These are phyloP conservation scores for Papilio xuthus DNA, from an alignment of 1,140 invertebrate genomes.

Conservation along the genomic window DNA sequence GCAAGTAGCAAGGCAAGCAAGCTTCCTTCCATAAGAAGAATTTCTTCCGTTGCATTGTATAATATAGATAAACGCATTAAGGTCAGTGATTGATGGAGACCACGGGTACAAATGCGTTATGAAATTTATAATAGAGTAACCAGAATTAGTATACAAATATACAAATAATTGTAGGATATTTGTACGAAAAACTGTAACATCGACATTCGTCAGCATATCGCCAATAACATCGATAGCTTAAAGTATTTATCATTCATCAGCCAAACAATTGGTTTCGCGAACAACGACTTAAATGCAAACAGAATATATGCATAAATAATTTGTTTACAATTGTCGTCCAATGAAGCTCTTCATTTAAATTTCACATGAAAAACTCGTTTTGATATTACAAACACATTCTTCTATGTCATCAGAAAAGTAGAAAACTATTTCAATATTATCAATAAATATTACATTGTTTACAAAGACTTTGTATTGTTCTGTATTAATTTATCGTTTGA, in stretches of 20 bases:
- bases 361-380: background rate
- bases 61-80: background rate
- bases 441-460: background rate
- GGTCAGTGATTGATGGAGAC: too few relatives aligned
- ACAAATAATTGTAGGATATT: background rate
- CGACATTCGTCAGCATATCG: background rate
- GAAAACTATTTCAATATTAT: background rate
- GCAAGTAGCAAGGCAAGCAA: background rate
- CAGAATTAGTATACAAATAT: too few relatives aligned
- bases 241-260: background rate
- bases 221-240: background rate
- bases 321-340: background rate
- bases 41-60: background rate
- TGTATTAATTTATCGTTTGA: slow-evolving; percentile 6
- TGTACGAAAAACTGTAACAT: background rate
- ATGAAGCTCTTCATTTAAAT: background rate
- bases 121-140: too few relatives aligned
- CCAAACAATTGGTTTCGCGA: background rate
- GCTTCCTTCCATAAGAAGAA: background rate
- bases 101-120: too few relatives aligned
- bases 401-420: background rate
- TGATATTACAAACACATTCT: background rate
- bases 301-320: background rate
- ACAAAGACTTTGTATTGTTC: background rate
- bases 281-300: slow-evolving; percentile 14